phyloP scores from a whole-genome alignment of 2,888 invertebrate genomes.

The Uloborus plumipes region DNA sequence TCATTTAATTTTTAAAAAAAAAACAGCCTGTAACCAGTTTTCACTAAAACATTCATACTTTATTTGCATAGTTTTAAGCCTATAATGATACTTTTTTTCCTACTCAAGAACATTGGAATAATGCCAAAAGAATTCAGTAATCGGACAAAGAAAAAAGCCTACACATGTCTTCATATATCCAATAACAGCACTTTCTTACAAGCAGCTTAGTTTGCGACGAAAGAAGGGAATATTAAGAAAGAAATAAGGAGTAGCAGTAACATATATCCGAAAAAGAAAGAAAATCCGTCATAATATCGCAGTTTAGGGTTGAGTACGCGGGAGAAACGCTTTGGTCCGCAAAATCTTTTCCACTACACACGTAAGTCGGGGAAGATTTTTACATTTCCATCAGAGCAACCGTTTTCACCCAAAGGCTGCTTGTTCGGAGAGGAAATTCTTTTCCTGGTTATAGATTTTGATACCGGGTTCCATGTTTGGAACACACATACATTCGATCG shows the following conservation, averaged over 20 bases:
- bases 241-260: slow-evolving; percentile 1
- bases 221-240: not conserved
- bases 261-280: slow-evolving; percentile 5
- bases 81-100: too few relatives aligned
- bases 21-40: too few relatives aligned
- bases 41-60: too few relatives aligned
- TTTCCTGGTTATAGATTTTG: slow-evolving; percentile 22
- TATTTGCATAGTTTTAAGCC: too few relatives aligned
- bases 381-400: slow-evolving; percentile 29
- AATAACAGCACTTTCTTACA: slow-evolving; percentile 48
- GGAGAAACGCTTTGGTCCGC: not conserved
- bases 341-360: slow-evolving; percentile 17
- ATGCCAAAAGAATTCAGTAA: too few relatives aligned
- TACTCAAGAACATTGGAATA: too few relatives aligned
- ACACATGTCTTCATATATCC: slow-evolving; percentile 54
- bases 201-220: not conserved
- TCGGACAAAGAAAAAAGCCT: slow-evolving; percentile 3
- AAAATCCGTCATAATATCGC: slow-evolving; percentile 56
- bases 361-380: slow-evolving; percentile 18
- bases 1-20: too few relatives aligned
- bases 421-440: too few relatives aligned
- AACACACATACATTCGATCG: not conserved
- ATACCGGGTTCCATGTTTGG: slow-evolving; percentile 14
- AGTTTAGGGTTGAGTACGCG: slow-evolving; percentile 20
- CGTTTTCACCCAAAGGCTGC: too few relatives aligned